These are phyloP conservation scores for Hydropotes inermis DNA, from an alignment of 2,113 vertebrate species.

Conservation along the genomic window DNA sequence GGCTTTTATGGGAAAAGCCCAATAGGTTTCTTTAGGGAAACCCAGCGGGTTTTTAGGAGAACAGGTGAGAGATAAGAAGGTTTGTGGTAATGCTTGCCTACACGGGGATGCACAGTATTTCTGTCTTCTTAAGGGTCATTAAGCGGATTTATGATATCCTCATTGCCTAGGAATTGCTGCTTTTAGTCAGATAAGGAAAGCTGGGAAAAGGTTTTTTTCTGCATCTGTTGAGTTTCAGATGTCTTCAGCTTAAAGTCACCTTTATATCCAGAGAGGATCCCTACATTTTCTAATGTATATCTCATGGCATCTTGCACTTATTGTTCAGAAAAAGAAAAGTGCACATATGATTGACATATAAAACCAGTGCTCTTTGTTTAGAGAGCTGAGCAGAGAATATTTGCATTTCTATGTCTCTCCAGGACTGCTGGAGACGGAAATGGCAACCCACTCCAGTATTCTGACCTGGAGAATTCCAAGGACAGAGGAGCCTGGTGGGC, in stretches of 20 bases:
- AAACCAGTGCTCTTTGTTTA: background rate
- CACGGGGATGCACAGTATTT: too few species aligned
- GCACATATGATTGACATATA: accelerated
- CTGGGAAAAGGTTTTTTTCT: background rate
- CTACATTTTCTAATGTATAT: background rate
- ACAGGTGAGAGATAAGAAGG: background rate
- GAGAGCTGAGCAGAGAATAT: background rate
- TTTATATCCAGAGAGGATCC: background rate
- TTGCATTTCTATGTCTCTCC: background rate
- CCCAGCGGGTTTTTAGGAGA: background rate
- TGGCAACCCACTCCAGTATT: background rate
- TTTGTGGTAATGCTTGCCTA: background rate
- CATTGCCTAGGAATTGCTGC: background rate
- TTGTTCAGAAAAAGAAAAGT: background rate
- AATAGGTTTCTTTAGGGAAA: background rate
- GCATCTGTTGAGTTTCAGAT: background rate
- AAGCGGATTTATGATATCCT: background rate
- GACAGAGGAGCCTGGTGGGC: background rate
- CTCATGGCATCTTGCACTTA: background rate
- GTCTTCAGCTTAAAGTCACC: background rate
- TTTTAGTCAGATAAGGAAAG: background rate
- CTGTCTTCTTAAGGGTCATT: background rate
- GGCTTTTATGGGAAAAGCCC: background rate
- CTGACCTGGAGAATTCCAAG: background rate
- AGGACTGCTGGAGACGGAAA: background rate